Evolutionary conservation across 2,888 invertebrate genomes (phyloP), one percentile per base, ranked within the genome.

Genomic region (Eupithecia exiguata): DNA sequence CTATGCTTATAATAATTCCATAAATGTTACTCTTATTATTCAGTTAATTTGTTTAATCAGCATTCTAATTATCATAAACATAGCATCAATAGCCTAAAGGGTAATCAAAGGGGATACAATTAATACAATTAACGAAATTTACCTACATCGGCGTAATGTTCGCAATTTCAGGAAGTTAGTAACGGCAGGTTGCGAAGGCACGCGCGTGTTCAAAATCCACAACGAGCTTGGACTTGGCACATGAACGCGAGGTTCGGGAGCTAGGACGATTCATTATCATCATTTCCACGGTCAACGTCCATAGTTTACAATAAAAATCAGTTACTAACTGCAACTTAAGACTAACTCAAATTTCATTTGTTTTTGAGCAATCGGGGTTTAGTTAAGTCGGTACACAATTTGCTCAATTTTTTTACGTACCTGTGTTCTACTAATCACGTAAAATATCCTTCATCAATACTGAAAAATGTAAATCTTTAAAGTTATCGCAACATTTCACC

Each of bases 21-120:
- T 58, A 14, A 53, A 21, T 14, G 14, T 16, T 40, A 40, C 14
- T 16, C 25, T 5, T 21, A 58, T 58, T 58, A 25, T 25, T 25
- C 25, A 25, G 58, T 58, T 25, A 12, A 25, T 58, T 58, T 25
- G 58, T 58, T 25, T 58, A n/a, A 21, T 21, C 53, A 58, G 25
- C 1, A 25, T 58, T 58, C 58, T 5, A 25, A 58, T 58, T 25
- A 58, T 25, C 25, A 58, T 58, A 58, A 58, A 58, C 58, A 21
- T 25, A 58, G 25, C 58, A 58, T 25, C 58, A 58, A 58, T 58
- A 25, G 58, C 58, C 58, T 58, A 58, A 21, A 58, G 58, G 49
- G 5, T 46, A 21, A 18, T 18, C n/a, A n/a, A n/a, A n/a, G n/a
- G n/a, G n/a, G n/a, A 46, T 30, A 14, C 25, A 58, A 58, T 58